Percentiles rank a stretch among this genome's conserved stretches.
These are phyloP conservation scores for Cataglyphis rosenhaueri DNA, from an alignment of 2,888 invertebrate species.

Conservation along the genomic window DNA sequence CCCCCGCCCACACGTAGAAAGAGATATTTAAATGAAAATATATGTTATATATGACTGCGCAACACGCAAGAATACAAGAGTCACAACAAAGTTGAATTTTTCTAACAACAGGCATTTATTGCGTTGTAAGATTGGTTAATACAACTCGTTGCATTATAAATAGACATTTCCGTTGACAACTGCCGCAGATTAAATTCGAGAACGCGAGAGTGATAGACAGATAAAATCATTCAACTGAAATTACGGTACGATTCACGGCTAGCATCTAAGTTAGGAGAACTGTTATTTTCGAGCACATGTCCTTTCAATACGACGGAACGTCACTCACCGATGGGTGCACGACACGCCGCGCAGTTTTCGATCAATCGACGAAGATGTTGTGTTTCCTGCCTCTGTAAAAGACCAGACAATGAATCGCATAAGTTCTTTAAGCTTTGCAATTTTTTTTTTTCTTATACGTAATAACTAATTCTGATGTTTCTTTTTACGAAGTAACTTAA, in stretches of 20 bases:
- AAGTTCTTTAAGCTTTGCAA: not conserved
- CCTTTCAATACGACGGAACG: constrained; percentile 64
- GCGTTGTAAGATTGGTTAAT: constrained; percentile 50
- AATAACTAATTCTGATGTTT: not conserved
- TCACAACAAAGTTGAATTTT: constrained; percentile 59
- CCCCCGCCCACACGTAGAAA: constrained; percentile 6
- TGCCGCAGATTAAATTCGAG: constrained; percentile 37
- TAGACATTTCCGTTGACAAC: constrained; percentile 17
- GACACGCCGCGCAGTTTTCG: constrained; percentile 92
- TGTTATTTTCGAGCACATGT: constrained; percentile 45
- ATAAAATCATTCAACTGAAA: constrained; percentile 27
- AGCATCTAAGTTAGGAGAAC: constrained; percentile 34
- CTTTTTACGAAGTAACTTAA: not conserved
- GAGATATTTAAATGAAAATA: constrained; percentile 21
- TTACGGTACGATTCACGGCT: constrained; percentile 34
- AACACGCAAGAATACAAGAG: constrained; percentile 44
- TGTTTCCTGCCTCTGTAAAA: constrained; percentile 88
- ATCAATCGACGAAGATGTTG: constrained; percentile 90
- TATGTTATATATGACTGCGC: constrained; percentile 22
- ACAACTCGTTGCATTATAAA: constrained; percentile 54
- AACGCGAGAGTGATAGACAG: constrained; percentile 35
- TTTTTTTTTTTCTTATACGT: not conserved
- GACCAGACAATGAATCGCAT: not conserved
- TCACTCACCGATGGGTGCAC: constrained; percentile 70
- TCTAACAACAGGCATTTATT: constrained; percentile 59